Percentiles rank a stretch among this genome's conserved stretches.
Evolutionary conservation across 2,797 vertebrate genomes (phyloP).

Genomic region (Anisognathus igniventris): DNA sequence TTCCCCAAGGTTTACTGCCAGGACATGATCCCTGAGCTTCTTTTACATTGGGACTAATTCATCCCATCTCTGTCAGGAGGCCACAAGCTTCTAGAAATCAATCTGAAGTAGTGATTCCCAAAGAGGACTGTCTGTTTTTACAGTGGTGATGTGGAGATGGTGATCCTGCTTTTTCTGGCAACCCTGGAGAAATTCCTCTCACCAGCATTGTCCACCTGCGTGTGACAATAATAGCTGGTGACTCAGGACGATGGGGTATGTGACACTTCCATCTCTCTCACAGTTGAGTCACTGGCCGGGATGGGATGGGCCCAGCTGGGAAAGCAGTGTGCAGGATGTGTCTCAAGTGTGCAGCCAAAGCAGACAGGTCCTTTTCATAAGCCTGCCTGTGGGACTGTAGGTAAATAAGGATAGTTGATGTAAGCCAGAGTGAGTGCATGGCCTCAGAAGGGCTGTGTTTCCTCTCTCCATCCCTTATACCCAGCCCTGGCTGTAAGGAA

Average conservation of each 20-base stretch:
- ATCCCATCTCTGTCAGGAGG: background rate
- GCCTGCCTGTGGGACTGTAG: background rate
- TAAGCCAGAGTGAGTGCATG: background rate
- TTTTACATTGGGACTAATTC: background rate
- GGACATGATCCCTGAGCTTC: background rate
- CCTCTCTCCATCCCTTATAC: background rate
- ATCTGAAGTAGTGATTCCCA: background rate
- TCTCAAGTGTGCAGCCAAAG: slow-evolving; percentile 19
- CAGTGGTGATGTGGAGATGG: background rate
- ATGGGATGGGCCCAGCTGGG: slow-evolving; percentile 56
- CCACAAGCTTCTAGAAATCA: background rate
- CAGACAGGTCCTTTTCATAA: background rate
- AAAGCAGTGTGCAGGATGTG: slow-evolving; percentile 58
- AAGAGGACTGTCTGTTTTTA: slow-evolving; percentile 24
- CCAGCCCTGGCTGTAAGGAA: background rate
- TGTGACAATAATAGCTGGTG: slow-evolving; percentile 29
- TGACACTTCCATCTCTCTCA: slow-evolving; percentile 26
- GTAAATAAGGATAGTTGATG: background rate
- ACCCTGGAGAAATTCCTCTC: slow-evolving; percentile 4
- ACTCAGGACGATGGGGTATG: slow-evolving; percentile 11
- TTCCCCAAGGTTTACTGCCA: background rate
- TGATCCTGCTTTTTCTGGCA: slow-evolving; percentile 23
- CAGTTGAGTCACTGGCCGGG: slow-evolving; percentile 23
- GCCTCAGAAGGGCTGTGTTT: background rate
- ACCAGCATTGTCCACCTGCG: background rate